Base-by-base conservation (phyloP, 2,888 invertebrate species). In the Ormyrus pomaceus region DNA sequence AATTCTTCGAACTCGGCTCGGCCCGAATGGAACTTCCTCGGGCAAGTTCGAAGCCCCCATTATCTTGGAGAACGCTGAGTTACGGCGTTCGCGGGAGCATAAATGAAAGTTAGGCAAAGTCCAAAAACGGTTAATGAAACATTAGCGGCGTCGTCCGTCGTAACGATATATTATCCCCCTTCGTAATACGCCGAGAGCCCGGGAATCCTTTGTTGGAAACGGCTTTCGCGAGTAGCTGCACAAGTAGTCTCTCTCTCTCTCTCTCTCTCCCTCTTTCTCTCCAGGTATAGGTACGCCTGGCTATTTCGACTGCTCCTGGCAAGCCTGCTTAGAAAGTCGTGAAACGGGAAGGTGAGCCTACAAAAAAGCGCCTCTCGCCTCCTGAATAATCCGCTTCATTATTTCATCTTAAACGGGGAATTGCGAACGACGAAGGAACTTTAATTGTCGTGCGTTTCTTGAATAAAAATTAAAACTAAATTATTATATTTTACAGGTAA, bases 91-190 rank as follows among this genome's bases (percentile, higher is more conserved):
- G 59, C 66, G 13, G 48, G 75, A 48, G 64, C 69, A 68, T 78
- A 78, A 68, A 78, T 68, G 65, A 70, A 76, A 76, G 76, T 80
- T 80, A 76, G 76, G 55, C 62, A 19, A 71, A 56, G 80, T 80
- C 68, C 76, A 64, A 77, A 77, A 81, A 81, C 77, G 74, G 78
- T 81, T 77, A 77, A 81, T 78, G 81, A 78, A 81, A 81, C 77
- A 71, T 81, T 78, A 81, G 70, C 70, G 74, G 62, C 51, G 69
- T 61, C 66, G 64, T 79, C 66, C 70, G 53, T 79, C 45, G 50
- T 13, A 69, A 68, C 80, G 61, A 80, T 80, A 76, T 68, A 80
- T 76, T 80, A 68, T 62, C 55, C 75, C 45, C 53, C 4, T 45
- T 46, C 62, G 61, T 73, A 77, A 58, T 65, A 58, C 71, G 58